phyloP scores from a whole-genome alignment of 2,797 vertebrate genomes.

The Cebuella pygmaea region DNA sequence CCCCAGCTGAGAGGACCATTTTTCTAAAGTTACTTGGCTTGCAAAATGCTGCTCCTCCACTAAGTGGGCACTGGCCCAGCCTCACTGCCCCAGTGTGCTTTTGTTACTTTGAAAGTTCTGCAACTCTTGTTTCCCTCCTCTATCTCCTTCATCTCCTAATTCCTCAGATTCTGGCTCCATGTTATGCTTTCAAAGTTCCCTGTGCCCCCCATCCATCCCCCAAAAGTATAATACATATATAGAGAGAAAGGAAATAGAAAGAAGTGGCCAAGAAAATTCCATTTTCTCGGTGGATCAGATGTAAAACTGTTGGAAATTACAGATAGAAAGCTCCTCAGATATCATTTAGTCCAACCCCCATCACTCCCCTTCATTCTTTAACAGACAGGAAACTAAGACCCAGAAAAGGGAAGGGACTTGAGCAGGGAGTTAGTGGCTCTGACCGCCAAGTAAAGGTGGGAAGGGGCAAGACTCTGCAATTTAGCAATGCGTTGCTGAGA shows the following conservation, averaged over 20 bases:
- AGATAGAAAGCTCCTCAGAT: background rate
- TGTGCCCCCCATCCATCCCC: rapidly evolving
- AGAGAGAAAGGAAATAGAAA: background rate
- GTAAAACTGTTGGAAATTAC: slow-evolving; percentile 25
- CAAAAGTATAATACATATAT: background rate
- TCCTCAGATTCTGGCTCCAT: slow-evolving; percentile 5
- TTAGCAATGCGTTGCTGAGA: background rate
- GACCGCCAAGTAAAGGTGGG: background rate
- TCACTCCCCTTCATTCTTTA: background rate
- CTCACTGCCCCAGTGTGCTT: background rate
- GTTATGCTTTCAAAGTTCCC: slow-evolving; percentile 16
- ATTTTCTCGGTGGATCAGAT: background rate
- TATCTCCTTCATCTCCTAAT: background rate
- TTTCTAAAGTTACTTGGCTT: slow-evolving; percentile 52
- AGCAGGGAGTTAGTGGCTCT: background rate
- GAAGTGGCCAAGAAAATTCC: background rate
- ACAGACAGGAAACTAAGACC: slow-evolving; percentile 27
- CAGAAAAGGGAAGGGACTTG: background rate
- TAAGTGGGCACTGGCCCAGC: background rate
- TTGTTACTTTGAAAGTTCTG: slow-evolving; percentile 53
- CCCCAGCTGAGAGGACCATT: background rate
- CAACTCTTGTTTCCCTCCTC: background rate
- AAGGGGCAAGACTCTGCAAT: background rate
- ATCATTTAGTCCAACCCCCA: background rate
- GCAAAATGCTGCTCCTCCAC: background rate